Percentiles rank a stretch among this genome's conserved stretches.
Conservation (phyloP, 2,113 vertebrate genomes). For the Aramus guarauna region DNA sequence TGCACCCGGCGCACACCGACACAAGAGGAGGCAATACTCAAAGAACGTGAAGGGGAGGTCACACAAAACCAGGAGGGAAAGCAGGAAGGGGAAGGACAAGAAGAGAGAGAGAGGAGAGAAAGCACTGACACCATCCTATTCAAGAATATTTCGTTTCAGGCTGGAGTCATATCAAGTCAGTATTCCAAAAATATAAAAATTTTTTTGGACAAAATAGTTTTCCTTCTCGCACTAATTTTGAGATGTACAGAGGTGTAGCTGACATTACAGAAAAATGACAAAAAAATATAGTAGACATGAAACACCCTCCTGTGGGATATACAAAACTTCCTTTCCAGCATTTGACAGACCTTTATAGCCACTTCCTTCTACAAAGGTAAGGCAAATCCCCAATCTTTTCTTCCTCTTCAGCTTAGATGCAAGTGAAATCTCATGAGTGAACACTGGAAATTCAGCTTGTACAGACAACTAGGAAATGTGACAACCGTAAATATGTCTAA, state of each 20-base stretch:
- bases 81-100: neutral
- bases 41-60: neutral
- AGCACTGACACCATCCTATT: neutral
- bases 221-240: neutral
- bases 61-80: neutral
- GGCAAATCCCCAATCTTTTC: neutral
- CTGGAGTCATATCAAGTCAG: neutral
- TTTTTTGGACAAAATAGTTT: neutral
- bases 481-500: neutral
- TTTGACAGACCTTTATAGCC: neutral
- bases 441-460: neutral
- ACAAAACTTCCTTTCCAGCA: neutral
- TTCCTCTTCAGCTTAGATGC: neutral
- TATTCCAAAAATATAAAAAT: neutral
- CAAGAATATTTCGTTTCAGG: neutral
- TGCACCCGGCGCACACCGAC: rapidly evolving
- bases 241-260: neutral
- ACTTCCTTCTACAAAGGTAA: neutral
- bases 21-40: neutral
- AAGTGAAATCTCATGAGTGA: neutral
- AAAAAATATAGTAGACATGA: neutral
- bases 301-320: neutral
- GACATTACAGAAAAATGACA: neutral
- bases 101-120: neutral
- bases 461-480: neutral